Percentiles rank a stretch among this genome's conserved stretches.
These are phyloP conservation scores for Perca schrenkii DNA, from an alignment of 2,113 vertebrate genomes.

Conservation along the genomic window DNA sequence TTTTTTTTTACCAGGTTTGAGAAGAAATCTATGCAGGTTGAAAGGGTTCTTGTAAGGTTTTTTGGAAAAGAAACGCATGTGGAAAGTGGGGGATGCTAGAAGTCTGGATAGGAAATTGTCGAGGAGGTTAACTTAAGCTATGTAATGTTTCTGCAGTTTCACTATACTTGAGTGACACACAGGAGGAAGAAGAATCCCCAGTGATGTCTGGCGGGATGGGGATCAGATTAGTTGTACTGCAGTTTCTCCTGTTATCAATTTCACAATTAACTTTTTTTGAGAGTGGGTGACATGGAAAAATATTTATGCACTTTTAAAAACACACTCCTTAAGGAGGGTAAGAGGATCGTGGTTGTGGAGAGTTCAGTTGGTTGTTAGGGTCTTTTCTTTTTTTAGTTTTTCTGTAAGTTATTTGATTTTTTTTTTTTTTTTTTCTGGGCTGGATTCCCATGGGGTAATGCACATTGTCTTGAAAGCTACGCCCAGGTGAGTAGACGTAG, in stretches of 20 bases:
- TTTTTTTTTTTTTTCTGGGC: constrained; percentile 79
- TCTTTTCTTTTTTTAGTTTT: constrained; percentile 71
- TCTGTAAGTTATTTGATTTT: constrained; percentile 59
- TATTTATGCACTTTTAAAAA: constrained; percentile 85
- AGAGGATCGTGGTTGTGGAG: constrained; percentile 71
- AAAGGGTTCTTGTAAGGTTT: constrained; percentile 13
- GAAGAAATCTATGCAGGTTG: constrained; percentile 35
- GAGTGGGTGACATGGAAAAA: constrained; percentile 64
- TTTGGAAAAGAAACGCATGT: constrained; percentile 40
- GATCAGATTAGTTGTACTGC: constrained; percentile 38
- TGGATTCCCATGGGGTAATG: constrained; percentile 82
- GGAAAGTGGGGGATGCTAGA: constrained; percentile 41
- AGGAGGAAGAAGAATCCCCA: constrained; percentile 17
- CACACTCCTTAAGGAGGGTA: constrained; percentile 77
- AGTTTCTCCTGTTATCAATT: constrained; percentile 61
- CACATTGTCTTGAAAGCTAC: constrained; percentile 76
- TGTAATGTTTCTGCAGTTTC: constrained; percentile 49
- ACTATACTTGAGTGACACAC: constrained; percentile 51
- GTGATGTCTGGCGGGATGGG: constrained; percentile 1
- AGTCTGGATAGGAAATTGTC: constrained; percentile 17
- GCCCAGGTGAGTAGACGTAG: constrained; percentile 75
- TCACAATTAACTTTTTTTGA: constrained; percentile 35
- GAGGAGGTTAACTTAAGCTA: constrained; percentile 67
- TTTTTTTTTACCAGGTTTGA: constrained; percentile 41
- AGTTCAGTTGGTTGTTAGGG: constrained; percentile 81